Base-by-base conservation (phyloP, 2,113 vertebrate genomes). In the Petrocephalus zakoni region DNA sequence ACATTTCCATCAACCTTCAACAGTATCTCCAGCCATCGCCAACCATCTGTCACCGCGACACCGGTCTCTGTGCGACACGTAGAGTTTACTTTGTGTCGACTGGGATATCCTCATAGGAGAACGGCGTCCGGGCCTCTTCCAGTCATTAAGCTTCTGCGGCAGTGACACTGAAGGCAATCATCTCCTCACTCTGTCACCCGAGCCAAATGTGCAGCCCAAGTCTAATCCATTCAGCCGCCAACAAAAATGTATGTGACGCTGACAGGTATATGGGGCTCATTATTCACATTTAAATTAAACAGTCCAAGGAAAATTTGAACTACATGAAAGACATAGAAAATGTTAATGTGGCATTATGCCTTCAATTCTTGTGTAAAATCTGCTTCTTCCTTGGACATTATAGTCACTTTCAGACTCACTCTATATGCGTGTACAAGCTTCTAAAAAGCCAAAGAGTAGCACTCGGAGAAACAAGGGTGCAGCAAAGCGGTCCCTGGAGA, bases 221-320 rank as follows among this genome's bases (percentile, higher is more conserved):
- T 37, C 34, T 78, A 42, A 78, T 37, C 72, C 72, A 19, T 42
- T 78, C 34, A 78, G 34, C 68, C 37, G 25, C 10, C 11, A 78
- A 42, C 72, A 78, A 37, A 37, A 78, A 37, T 78, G 72, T 78
- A 78, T 78, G 68, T 75, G 72, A 37, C 72, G 37, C 72, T 19
- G 34, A 42, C 29, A 19, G 34, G 11, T 78, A 75, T 75, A 78
- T 34, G 72, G 34, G 3, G 37, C 34, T 78, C 72, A 78, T 78
- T 78, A 37, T 78, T 78, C 72, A 8, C 37, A 42, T 78, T 78
- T 34, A 78, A 78, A 78, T 78, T 78, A 78, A 78, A 78, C 72
- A 78, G 72, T 37, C 34, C 72, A 75, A 75, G 68, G 72, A 42
- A 13, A n/a, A 78, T 37, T 78, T 78, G 13, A 42, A 78, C 15